Evolutionary conservation across 2,797 vertebrate genomes (phyloP).

Genomic region (Chiloscyllium punctatum): DNA sequence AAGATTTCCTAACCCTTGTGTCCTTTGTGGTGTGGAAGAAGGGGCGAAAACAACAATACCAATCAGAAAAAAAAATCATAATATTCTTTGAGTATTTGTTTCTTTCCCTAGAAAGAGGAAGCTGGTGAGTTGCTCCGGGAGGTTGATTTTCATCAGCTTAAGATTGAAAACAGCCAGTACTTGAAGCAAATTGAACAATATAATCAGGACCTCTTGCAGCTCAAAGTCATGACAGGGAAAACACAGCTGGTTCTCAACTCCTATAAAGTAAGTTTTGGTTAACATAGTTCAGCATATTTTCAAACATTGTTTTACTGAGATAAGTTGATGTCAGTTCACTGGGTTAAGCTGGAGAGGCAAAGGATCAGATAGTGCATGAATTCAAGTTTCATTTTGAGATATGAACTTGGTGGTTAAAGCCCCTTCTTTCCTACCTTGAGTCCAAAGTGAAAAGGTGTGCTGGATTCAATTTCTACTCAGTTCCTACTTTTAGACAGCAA

Average conservation of each 20-base stretch:
- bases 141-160: slow-evolving; percentile 62
- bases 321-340: not conserved
- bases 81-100: not conserved
- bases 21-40: not conserved
- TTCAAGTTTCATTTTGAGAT: not conserved
- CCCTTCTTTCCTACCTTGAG: not conserved
- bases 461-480: not conserved
- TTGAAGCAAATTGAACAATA: slow-evolving; percentile 53
- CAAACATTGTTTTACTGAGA: not conserved
- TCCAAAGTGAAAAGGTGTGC: not conserved
- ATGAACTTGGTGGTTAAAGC: not conserved
- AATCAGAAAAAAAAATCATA: not conserved
- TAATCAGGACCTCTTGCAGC: slow-evolving; percentile 57
- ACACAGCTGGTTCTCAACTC: slow-evolving; percentile 54
- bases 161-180: slow-evolving; percentile 60
- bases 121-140: slow-evolving; percentile 52
- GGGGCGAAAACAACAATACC: not conserved
- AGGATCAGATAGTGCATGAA: not conserved
- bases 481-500: too few species aligned
- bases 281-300: not conserved
- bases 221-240: slow-evolving; percentile 57
- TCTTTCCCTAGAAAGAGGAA: slow-evolving; percentile 58
- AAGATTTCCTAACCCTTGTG: not conserved
- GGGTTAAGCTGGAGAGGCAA: not conserved
- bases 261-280: slow-evolving; percentile 55